Evolutionary conservation across 2,888 invertebrate genomes (phyloP).

Genomic region (Caenorhabditis drosophilae): DNA sequence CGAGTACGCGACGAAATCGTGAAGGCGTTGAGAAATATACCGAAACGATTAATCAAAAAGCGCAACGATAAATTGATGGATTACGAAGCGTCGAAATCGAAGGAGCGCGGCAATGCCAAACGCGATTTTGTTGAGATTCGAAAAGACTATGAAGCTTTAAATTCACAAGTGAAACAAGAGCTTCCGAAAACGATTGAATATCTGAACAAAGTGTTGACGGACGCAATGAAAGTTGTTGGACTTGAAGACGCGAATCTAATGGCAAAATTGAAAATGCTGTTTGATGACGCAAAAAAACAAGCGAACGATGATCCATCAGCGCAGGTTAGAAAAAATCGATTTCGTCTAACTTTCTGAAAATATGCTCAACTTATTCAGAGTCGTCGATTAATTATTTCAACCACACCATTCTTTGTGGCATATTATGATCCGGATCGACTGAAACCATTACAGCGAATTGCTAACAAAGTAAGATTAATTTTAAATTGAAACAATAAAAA

Average conservation of each 20-base stretch:
- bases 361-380: too few species aligned
- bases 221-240: conserved; percentile 38
- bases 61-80: conserved; percentile 65
- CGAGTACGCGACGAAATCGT: conserved; percentile 51
- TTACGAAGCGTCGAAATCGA: conserved; percentile 55
- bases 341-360: too few species aligned
- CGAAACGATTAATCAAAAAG: conserved; percentile 60
- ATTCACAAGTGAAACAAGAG: conserved; percentile 58
- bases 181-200: conserved; percentile 57
- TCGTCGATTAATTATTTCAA: conserved; percentile 8
- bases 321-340: conserved; percentile 4
- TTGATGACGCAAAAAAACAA: conserved; percentile 24
- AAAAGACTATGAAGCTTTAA: conserved; percentile 62
- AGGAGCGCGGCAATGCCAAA: conserved; percentile 32
- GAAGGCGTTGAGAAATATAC: conserved; percentile 49
- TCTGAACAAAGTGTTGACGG: conserved; percentile 43
- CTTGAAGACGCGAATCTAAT: conserved; percentile 35
- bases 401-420: conserved; percentile 32
- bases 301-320: conserved; percentile 11
- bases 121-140: conserved; percentile 26
- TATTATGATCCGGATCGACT: conserved; percentile 42
- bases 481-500: too few species aligned
- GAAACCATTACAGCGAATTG: conserved; percentile 37
- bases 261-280: conserved; percentile 21
- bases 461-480: too few species aligned